Conservation (phyloP, 2,888 invertebrate genomes). For the Diachrysia chrysitis region DNA sequence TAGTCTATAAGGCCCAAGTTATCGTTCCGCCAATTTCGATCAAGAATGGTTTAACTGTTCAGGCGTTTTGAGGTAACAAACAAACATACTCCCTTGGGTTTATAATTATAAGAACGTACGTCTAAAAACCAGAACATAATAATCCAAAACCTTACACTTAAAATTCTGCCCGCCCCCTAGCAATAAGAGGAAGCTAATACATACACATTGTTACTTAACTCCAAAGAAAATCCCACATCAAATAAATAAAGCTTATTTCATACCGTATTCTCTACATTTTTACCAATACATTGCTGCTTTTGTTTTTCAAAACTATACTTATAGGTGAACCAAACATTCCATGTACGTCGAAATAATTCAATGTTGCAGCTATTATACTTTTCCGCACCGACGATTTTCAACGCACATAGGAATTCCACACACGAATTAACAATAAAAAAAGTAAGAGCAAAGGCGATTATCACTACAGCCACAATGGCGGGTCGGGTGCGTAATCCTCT, state of each 20-base stretch:
- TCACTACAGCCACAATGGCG: slow-evolving; percentile 57
- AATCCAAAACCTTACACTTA: slow-evolving; percentile 1
- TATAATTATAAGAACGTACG: too few species aligned
- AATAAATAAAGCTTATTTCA: slow-evolving; percentile 41
- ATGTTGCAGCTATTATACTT: slow-evolving; percentile 43
- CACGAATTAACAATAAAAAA: slow-evolving; percentile 64
- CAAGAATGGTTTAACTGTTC: too few species aligned
- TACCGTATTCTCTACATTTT: background rate
- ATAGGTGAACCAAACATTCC: slow-evolving; percentile 5
- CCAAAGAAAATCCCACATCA: slow-evolving; percentile 21
- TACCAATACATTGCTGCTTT: slow-evolving; percentile 14
- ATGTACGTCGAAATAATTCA: slow-evolving; percentile 6
- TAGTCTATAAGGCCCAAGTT: too few species aligned
- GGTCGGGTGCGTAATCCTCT: slow-evolving; percentile 57
- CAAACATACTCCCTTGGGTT: too few species aligned
- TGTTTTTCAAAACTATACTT: background rate
- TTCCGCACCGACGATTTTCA: slow-evolving; percentile 53
- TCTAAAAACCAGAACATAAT: too few species aligned
- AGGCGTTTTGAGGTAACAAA: too few species aligned
- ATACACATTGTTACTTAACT: slow-evolving; percentile 12
- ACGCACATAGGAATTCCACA: slow-evolving; percentile 63
- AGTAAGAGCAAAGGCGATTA: slow-evolving; percentile 57
- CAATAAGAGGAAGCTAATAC: slow-evolving; percentile 18
- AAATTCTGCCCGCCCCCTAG: slow-evolving; percentile 17
- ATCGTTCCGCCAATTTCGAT: too few species aligned